These are phyloP conservation scores for Lissocephala sabroskyi DNA, from an alignment of 2,888 invertebrate species.

Conservation along the genomic window DNA sequence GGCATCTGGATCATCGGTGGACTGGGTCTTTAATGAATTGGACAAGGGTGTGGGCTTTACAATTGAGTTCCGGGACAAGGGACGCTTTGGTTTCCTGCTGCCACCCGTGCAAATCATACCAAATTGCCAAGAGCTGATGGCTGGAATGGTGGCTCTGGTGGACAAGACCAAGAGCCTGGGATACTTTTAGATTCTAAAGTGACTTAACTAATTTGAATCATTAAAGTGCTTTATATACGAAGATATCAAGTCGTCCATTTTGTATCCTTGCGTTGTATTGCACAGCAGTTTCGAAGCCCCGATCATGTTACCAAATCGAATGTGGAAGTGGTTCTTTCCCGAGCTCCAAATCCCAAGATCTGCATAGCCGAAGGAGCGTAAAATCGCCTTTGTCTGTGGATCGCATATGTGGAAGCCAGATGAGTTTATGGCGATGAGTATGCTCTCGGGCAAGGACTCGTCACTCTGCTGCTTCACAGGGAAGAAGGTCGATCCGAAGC, in stretches of 20 bases:
- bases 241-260: conserved; percentile 96
- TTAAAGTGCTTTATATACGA: conserved; percentile 83
- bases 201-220: conserved; percentile 24
- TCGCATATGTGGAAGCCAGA: conserved; percentile 93
- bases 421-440: conserved; percentile 92
- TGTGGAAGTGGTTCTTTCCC: conserved; percentile 94
- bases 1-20: conserved; percentile 72
- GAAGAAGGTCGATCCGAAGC: conserved; percentile 97
- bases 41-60: conserved; percentile 74
- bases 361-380: conserved; percentile 88
- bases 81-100: conserved; percentile 79
- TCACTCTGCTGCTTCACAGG: conserved; percentile 94
- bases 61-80: conserved; percentile 79
- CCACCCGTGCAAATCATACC: conserved; percentile 78
- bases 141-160: conserved; percentile 74
- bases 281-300: conserved; percentile 90
- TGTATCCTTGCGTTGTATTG: conserved; percentile 94
- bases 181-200: conserved; percentile 66
- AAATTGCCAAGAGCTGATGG: conserved; percentile 76
- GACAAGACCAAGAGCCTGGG: conserved; percentile 73
- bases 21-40: conserved; percentile 75
- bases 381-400: conserved; percentile 87
- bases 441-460: conserved; percentile 86
- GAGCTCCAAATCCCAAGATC: conserved; percentile 96
- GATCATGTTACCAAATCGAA: conserved; percentile 95